Percentiles rank a stretch among this genome's conserved stretches.
Evolutionary conservation across 1,140 invertebrate genomes (phyloP).

Genomic region (Homalodisca vitripennis): DNA sequence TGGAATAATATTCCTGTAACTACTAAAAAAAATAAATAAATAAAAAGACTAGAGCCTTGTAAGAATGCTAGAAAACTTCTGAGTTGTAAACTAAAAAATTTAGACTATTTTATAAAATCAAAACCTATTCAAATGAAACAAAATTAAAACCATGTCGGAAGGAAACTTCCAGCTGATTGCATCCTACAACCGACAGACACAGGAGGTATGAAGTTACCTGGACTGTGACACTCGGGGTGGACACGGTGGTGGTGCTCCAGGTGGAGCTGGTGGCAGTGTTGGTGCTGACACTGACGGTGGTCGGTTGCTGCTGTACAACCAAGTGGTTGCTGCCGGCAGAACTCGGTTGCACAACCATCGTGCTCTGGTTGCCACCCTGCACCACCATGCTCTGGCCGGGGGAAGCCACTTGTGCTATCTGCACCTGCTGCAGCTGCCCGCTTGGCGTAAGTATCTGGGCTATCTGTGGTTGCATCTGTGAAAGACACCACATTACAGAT

Average conservation of each 20-base stretch:
- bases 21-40: too few species aligned
- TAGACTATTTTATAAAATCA: not conserved
- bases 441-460: slow-evolving; percentile 84
- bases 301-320: slow-evolving; percentile 35
- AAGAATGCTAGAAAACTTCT: too few species aligned
- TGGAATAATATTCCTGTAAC: too few species aligned
- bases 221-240: slow-evolving; percentile 44
- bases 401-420: slow-evolving; percentile 57
- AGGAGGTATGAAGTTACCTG: slow-evolving; percentile 38
- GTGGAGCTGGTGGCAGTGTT: slow-evolving; percentile 44
- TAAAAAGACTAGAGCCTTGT: too few species aligned
- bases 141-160: too few species aligned
- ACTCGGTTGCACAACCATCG: not conserved
- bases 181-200: not conserved
- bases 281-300: slow-evolving; percentile 46
- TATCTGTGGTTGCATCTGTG: slow-evolving; percentile 64
- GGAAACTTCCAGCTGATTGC: not conserved
- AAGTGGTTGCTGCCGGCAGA: slow-evolving; percentile 17
- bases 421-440: slow-evolving; percentile 84
- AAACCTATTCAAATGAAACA: too few species aligned
- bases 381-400: slow-evolving; percentile 19
- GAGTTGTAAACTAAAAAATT: not conserved
- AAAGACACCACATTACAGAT: too few species aligned
- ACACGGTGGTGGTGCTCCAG: slow-evolving; percentile 43
- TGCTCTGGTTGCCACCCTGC: slow-evolving; percentile 26